Conservation (phyloP, 1,140 invertebrate genomes). For the Brachionus rubens region DNA sequence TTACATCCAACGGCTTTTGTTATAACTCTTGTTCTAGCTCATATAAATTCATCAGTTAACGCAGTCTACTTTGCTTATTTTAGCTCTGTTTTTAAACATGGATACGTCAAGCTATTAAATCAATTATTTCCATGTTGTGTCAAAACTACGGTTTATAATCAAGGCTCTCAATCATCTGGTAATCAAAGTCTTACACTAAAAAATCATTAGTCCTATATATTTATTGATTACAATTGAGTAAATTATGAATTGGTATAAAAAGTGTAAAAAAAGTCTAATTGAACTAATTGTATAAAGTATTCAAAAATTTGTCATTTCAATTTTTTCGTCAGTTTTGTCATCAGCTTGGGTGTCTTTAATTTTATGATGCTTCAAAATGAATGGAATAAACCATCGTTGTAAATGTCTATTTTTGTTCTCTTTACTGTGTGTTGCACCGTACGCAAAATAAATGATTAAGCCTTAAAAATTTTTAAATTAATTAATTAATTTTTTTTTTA, state of each 20-base stretch:
- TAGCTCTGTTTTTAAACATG: not conserved
- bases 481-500: not conserved
- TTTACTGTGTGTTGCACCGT: not conserved
- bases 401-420: not conserved
- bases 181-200: too few species aligned
- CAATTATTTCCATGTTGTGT: not conserved
- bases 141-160: not conserved
- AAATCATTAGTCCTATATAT: too few species aligned
- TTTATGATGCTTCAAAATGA: not conserved
- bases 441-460: not conserved
- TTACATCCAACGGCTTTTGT: not conserved
- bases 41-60: constrained; percentile 14
- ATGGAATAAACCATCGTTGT: not conserved
- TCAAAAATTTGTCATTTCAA: constrained; percentile 1
- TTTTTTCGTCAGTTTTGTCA: not conserved
- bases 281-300: not conserved
- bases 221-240: too few species aligned
- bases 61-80: constrained; percentile 23
- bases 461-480: not conserved
- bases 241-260: too few species aligned
- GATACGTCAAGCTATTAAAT: not conserved
- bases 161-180: not conserved
- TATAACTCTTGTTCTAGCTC: constrained; percentile 14
- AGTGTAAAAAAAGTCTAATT: not conserved
- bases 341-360: not conserved